Percentiles rank a stretch among this genome's conserved stretches.
phyloP scores from a whole-genome alignment of 2,113 vertebrate species.

The Elaphurus davidianus region DNA sequence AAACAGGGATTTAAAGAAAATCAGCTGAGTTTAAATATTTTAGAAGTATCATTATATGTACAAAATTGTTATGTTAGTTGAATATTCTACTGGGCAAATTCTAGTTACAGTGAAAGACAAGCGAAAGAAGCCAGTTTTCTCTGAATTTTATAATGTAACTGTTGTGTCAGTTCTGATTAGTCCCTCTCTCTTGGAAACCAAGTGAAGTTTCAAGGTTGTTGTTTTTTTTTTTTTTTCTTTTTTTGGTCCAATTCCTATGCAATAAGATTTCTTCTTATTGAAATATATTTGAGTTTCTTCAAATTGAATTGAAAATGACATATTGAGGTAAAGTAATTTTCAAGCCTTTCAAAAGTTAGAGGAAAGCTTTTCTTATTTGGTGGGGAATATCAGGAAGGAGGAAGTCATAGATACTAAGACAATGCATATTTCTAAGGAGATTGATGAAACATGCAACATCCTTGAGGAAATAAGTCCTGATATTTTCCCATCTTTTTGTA shows the following conservation, averaged over 20 bases:
- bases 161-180: background rate
- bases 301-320: slow-evolving; percentile 31
- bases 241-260: background rate
- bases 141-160: background rate
- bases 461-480: slow-evolving; percentile 7
- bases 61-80: background rate
- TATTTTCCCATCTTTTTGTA: background rate
- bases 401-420: background rate
- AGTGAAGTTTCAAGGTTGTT: background rate
- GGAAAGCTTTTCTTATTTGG: background rate
- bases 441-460: background rate
- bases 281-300: slow-evolving; percentile 26
- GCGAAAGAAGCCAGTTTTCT: background rate
- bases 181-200: background rate
- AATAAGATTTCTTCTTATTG: background rate
- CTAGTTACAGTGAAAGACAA: background rate
- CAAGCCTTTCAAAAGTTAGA: slow-evolving; percentile 32
- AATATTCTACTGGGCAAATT: background rate
- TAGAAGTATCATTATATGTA: background rate
- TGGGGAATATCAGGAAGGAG: background rate
- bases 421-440: slow-evolving; percentile 30
- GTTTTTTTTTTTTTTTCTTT: background rate
- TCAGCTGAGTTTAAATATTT: background rate
- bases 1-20: background rate
- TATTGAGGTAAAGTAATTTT: slow-evolving; percentile 39